Conservation (phyloP, 1,140 invertebrate genomes). For the Drosophila lacertosa region DNA sequence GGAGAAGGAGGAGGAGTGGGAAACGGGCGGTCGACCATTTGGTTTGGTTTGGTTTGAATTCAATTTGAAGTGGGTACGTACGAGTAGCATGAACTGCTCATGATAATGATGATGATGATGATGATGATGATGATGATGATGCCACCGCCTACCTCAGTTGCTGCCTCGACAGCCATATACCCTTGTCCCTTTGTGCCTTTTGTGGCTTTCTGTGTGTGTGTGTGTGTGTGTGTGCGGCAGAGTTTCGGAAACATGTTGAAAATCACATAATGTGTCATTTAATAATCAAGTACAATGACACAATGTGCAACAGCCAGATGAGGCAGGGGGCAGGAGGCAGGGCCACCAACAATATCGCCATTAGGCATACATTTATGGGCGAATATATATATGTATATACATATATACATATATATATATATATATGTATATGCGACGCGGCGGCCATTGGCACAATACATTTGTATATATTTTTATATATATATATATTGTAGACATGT, state of each 20-base stretch:
- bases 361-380: constrained; percentile 73
- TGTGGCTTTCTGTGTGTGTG: no score
- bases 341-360: constrained; percentile 73
- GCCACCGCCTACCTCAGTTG: not conserved
- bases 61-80: constrained; percentile 59
- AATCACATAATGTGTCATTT: constrained; percentile 83
- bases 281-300: constrained; percentile 81
- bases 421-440: constrained; percentile 42
- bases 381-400: constrained; percentile 16
- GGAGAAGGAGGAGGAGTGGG: not conserved
- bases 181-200: constrained; percentile 10
- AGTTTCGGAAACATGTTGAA: constrained; percentile 67
- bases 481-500: constrained; percentile 8
- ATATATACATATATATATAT: constrained; percentile 14
- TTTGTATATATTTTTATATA: constrained; percentile 1
- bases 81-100: constrained; percentile 24
- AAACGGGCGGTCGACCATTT: constrained; percentile 47
- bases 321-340: not conserved
- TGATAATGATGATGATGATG: not conserved
- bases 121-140: not conserved
- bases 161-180: not conserved
- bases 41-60: constrained; percentile 63
- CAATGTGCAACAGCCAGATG: constrained; percentile 48
- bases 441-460: constrained; percentile 70
- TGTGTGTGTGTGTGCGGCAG: constrained; percentile 5